Conservation (phyloP, 2,888 invertebrate genomes). For the Phymatocera aterrima region DNA sequence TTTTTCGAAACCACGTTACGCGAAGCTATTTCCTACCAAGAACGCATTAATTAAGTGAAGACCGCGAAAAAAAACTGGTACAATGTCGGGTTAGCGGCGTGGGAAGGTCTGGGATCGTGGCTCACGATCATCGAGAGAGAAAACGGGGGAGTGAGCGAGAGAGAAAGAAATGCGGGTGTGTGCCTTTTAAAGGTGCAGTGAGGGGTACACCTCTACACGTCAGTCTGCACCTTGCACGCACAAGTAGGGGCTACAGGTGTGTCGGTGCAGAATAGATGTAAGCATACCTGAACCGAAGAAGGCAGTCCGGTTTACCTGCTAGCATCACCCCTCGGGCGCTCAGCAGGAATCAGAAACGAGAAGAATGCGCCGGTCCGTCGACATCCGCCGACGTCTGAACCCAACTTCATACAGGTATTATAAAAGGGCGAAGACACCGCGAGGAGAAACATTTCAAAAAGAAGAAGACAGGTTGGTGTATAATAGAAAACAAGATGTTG, state of each 20-base stretch:
- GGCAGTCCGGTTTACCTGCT: constrained; percentile 26
- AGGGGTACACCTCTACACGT: not conserved
- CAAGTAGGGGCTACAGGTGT: not conserved
- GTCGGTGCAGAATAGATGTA: not conserved
- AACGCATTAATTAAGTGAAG: constrained; percentile 38
- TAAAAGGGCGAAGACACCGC: not conserved
- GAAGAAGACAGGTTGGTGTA: not conserved
- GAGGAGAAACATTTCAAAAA: not conserved
- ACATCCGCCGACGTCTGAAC: constrained; percentile 27
- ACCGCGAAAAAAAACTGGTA: constrained; percentile 13
- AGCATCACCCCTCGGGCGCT: not conserved
- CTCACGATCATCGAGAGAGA: constrained; percentile 6
- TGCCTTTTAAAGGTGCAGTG: not conserved
- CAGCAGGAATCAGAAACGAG: constrained; percentile 17
- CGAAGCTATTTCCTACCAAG: constrained; percentile 36
- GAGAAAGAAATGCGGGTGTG: constrained; percentile 26
- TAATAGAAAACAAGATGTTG: not conserved
- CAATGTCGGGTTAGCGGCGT: constrained; percentile 41
- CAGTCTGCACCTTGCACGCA: not conserved
- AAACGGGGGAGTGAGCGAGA: not conserved
- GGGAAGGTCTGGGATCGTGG: constrained; percentile 30
- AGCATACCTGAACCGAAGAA: not conserved
- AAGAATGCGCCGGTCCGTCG: constrained; percentile 24
- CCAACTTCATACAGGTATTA: not conserved
- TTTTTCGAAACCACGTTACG: constrained; percentile 19